Conservation (phyloP, 2,113 vertebrate species). For the Verasper variegatus region DNA sequence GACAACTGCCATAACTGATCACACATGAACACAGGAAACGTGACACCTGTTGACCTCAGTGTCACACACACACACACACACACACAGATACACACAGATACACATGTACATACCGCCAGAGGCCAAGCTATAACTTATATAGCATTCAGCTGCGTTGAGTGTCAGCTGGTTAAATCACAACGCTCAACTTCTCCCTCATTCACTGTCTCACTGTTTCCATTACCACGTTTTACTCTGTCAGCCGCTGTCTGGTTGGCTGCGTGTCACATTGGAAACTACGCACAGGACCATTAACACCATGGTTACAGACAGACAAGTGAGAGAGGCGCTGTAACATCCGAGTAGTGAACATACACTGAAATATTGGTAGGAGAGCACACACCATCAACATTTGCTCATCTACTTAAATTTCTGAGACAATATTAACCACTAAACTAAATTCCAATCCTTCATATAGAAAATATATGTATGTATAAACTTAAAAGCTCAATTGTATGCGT, state of each 20-base stretch:
- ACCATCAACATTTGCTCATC: background rate
- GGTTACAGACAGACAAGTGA: background rate
- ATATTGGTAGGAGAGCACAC: too few species aligned
- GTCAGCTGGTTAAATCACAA: slow-evolving; percentile 67
- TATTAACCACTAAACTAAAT: background rate
- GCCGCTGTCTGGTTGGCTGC: slow-evolving; percentile 14
- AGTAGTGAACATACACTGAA: background rate
- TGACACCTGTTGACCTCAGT: slow-evolving; percentile 63
- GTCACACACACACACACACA: slow-evolving; percentile 5
- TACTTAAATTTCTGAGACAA: background rate
- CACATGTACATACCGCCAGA: slow-evolving; percentile 42
- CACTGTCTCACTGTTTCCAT: slow-evolving; percentile 8
- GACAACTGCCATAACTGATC: slow-evolving; percentile 16
- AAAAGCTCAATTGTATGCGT: background rate
- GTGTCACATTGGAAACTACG: background rate
- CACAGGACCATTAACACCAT: slow-evolving; percentile 1
- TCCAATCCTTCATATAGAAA: background rate
- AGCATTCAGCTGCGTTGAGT: slow-evolving; percentile 70
- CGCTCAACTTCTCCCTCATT: slow-evolving; percentile 32
- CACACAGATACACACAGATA: slow-evolving; percentile 24
- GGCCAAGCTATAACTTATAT: slow-evolving; percentile 60
- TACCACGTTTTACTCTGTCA: background rate
- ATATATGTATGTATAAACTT: background rate
- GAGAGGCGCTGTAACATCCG: background rate
- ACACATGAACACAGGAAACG: slow-evolving; percentile 18